A percentile compares a stretch with the other conserved stretches of the same genome.
Evolutionary conservation across 2,113 vertebrate genomes (phyloP).

Genomic region (Rhinolophus ferrumequinum): DNA sequence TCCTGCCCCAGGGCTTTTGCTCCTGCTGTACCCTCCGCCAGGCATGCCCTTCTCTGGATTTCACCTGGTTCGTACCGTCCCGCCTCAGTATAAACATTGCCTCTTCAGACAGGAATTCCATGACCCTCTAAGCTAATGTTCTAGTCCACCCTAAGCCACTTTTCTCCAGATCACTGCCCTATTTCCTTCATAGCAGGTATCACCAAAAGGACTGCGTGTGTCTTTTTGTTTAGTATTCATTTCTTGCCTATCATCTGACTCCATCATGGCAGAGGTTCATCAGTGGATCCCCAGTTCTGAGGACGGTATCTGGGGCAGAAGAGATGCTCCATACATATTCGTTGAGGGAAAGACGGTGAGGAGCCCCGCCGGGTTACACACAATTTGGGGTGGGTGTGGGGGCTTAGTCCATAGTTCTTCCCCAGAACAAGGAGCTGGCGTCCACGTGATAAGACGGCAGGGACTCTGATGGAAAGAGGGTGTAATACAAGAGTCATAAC

Average conservation of each 20-base stretch:
- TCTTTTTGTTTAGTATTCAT: neutral
- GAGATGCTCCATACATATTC: rapidly evolving
- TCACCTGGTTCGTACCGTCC: neutral
- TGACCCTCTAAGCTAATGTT: rapidly evolving
- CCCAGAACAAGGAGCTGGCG: neutral
- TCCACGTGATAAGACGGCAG: neutral
- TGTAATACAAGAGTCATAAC: neutral
- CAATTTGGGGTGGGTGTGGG: neutral
- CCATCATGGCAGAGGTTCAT: no score
- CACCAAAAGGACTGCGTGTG: rapidly evolving
- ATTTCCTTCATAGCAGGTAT: neutral
- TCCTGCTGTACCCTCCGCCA: neutral
- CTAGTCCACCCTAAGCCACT: neutral
- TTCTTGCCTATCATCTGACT: neutral
- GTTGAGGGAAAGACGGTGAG: neutral
- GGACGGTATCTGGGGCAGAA: neutral
- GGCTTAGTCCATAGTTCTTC: neutral
- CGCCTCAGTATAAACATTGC: neutral
- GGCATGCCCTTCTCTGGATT: neutral
- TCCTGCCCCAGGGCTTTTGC: slow-evolving; percentile 28
- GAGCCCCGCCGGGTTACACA: neutral
- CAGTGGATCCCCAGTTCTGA: neutral
- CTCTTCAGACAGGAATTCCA: neutral
- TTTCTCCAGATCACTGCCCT: neutral
- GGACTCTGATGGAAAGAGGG: neutral